phyloP scores from a whole-genome alignment of 2,113 vertebrate genomes.

The Psilopsiagon aurifrons region DNA sequence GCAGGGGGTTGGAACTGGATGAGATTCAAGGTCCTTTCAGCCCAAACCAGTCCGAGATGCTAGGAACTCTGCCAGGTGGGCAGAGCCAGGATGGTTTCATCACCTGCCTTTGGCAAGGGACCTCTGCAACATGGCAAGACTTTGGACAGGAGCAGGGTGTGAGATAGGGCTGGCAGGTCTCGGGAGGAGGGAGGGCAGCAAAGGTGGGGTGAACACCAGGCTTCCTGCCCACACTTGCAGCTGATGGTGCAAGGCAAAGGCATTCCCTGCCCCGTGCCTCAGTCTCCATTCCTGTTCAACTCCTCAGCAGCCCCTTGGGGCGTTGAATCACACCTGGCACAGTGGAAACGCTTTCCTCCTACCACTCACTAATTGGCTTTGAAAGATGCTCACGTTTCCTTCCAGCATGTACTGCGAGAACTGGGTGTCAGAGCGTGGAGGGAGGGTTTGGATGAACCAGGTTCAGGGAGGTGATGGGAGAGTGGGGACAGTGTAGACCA shows the following conservation, averaged over 20 bases:
- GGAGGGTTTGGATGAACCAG: neutral
- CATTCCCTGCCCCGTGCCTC: neutral
- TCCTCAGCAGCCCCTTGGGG: neutral
- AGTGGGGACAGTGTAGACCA: neutral
- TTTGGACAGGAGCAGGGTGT: neutral
- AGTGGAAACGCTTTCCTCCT: neutral
- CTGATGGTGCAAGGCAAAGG: neutral
- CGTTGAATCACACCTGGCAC: too few species aligned
- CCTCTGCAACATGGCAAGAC: rapidly evolving
- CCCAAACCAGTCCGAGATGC: neutral
- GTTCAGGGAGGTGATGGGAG: neutral
- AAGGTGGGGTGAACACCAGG: neutral
- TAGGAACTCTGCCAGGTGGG: neutral
- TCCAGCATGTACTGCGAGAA: conserved; percentile 68
- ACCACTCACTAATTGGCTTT: rapidly evolving
- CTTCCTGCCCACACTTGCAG: neutral
- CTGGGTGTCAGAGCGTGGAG: neutral
- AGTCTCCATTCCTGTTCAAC: neutral
- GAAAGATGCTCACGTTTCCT: neutral
- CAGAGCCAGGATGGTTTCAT: neutral
- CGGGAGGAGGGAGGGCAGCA: neutral
- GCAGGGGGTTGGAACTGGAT: neutral
- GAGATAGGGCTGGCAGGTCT: neutral
- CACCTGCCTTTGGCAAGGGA: neutral
- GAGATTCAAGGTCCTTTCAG: neutral